phyloP scores from a whole-genome alignment of 2,888 invertebrate species.

The Thyatira batis region DNA sequence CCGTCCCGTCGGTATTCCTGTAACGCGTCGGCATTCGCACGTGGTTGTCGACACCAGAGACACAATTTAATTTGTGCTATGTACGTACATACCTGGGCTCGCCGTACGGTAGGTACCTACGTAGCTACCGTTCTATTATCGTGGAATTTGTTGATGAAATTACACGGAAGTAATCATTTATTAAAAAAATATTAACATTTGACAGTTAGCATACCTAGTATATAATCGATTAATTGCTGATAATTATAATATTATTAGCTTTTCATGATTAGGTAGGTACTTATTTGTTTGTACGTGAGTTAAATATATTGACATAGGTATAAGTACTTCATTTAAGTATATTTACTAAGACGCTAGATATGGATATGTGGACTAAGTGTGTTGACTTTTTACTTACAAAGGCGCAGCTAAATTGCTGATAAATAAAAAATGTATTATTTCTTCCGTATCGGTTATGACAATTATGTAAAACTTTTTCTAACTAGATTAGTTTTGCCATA shows the following conservation, averaged over 20 bases:
- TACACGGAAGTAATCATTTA: background rate
- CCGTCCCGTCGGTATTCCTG: conserved; percentile 66
- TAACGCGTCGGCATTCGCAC: conserved; percentile 61
- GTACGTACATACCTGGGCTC: conserved; percentile 10
- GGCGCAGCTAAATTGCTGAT: background rate
- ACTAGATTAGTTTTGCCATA: no score
- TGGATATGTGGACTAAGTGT: background rate
- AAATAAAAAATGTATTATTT: background rate
- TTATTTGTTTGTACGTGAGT: background rate
- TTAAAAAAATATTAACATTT: no score
- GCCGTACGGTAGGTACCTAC: conserved; percentile 3
- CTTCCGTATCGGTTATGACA: background rate
- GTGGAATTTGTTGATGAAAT: background rate
- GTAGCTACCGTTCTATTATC: background rate
- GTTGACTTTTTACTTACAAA: background rate
- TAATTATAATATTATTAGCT: background rate
- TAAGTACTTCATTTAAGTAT: background rate
- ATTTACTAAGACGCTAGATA: background rate
- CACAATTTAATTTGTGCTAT: conserved; percentile 32
- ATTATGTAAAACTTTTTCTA: background rate
- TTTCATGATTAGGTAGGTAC: no score
- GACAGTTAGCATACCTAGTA: background rate
- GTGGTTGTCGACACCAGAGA: conserved; percentile 29
- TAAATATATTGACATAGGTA: background rate
- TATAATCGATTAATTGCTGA: background rate